phyloP scores from a whole-genome alignment of 2,113 vertebrate species.

The Eupsittula cactorum region DNA sequence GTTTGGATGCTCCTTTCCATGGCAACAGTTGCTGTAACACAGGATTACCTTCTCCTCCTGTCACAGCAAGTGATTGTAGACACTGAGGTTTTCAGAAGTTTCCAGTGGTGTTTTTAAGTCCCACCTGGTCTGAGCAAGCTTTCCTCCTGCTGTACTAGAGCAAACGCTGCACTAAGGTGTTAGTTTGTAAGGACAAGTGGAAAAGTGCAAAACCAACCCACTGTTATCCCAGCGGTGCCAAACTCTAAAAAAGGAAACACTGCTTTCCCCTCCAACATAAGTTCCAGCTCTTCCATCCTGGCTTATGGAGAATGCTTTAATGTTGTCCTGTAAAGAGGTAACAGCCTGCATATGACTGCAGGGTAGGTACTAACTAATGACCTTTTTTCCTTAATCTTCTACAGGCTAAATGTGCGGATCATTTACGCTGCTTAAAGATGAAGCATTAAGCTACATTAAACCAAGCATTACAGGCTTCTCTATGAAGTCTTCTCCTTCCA shows the following conservation, averaged over 20 bases:
- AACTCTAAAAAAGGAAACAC: neutral
- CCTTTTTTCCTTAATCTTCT: neutral
- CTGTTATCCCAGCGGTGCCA: neutral
- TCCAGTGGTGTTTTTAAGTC: constrained; percentile 6
- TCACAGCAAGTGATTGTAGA: constrained; percentile 22
- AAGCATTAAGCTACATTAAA: constrained; percentile 30
- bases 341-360: neutral
- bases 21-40: constrained; percentile 35
- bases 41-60: neutral
- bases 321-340: neutral
- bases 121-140: neutral
- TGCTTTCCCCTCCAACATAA: neutral
- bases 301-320: neutral
- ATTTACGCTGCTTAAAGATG: constrained; percentile 10
- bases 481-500: neutral
- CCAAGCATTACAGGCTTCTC: neutral
- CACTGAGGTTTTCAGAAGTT: constrained; percentile 6
- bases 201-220: neutral
- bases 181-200: neutral
- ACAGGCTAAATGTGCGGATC: neutral
- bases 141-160: neutral
- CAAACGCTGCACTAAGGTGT: neutral
- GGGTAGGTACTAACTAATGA: neutral
- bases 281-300: neutral
- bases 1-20: constrained; percentile 49